These are phyloP conservation scores for Struthidea cinerea DNA, from an alignment of 2,113 vertebrate species.

Conservation along the genomic window DNA sequence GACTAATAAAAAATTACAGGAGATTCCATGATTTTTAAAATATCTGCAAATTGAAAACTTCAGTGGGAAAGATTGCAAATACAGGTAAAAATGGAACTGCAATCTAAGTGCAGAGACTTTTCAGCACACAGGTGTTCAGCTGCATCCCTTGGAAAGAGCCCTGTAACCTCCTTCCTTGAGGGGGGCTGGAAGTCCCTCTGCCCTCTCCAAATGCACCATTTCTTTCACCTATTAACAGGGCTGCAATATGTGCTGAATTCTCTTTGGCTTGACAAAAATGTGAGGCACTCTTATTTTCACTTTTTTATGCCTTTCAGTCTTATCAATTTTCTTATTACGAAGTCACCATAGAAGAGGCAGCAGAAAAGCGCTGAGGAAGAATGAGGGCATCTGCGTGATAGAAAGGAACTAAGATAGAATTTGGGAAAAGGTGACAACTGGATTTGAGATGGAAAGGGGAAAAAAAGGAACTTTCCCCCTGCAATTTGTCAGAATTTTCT, in stretches of 20 bases:
- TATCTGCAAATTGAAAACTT: background rate
- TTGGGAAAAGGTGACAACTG: background rate
- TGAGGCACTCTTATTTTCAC: background rate
- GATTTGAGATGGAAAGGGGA: background rate
- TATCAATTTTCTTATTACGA: background rate
- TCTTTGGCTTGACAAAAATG: background rate
- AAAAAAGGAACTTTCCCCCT: background rate
- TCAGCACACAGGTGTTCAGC: background rate
- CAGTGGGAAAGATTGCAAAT: background rate
- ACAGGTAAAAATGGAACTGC: background rate
- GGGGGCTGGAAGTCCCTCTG: accelerated
- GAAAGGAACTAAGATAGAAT: background rate
- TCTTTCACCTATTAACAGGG: background rate
- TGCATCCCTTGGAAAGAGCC: background rate
- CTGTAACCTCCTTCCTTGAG: background rate
- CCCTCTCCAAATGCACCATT: background rate
- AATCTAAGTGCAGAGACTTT: background rate
- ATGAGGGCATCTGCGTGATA: background rate
- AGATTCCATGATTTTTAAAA: background rate
- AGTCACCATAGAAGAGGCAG: background rate
- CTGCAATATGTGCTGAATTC: background rate
- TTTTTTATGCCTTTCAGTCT: background rate
- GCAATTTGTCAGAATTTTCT: background rate
- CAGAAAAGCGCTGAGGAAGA: accelerated
- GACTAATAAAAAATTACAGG: background rate